Evolutionary conservation across 2,797 vertebrate species (phyloP).

Genomic region (Nasua narica): DNA sequence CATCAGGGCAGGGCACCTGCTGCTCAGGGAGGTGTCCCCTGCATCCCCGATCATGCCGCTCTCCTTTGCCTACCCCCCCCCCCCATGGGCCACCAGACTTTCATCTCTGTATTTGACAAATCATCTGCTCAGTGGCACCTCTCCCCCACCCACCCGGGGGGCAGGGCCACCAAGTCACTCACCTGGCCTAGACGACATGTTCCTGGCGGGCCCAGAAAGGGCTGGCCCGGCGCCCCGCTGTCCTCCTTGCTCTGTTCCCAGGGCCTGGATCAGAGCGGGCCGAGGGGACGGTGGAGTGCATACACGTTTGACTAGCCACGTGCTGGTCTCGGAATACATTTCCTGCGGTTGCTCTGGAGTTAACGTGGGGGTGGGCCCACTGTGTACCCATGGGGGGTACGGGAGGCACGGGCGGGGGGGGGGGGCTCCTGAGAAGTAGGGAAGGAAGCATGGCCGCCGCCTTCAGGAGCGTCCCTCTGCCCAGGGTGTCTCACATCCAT

Average conservation of each 20-base stretch:
- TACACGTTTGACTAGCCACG: fast-evolving
- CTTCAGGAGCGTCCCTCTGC: background rate
- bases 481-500: background rate
- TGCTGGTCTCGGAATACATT: background rate
- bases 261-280: background rate
- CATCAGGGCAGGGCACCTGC: background rate
- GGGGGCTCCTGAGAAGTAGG: background rate
- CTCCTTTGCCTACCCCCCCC: too few relatives aligned
- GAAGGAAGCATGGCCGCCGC: background rate
- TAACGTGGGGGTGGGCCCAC: background rate
- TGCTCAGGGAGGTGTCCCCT: background rate
- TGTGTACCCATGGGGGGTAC: too few relatives aligned
- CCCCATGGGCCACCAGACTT: background rate
- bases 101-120: background rate
- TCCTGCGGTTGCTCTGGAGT: background rate
- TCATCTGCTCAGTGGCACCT: background rate
- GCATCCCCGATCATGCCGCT: background rate
- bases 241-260: background rate
- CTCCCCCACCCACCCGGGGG: background rate
- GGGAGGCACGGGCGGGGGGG: too few relatives aligned
- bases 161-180: background rate
- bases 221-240: background rate
- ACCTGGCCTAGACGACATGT: fast-evolving
- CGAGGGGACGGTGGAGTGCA: too few relatives aligned
- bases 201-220: background rate